Percentiles rank a stretch among this genome's conserved stretches.
phyloP scores from a whole-genome alignment of 2,888 invertebrate species.

The Leucophora obtusa region DNA sequence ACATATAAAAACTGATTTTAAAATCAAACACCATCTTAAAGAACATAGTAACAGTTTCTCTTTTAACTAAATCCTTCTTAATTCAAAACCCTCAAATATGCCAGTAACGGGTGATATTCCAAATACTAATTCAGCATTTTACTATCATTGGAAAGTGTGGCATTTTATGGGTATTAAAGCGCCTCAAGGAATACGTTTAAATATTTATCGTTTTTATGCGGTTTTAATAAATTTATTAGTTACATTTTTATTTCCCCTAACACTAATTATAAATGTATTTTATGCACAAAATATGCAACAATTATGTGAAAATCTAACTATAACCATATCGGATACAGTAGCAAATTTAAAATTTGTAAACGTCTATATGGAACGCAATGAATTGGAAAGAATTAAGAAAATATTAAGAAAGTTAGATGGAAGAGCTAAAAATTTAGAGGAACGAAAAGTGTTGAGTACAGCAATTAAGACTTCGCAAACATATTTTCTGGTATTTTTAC shows the following conservation, averaged over 20 bases:
- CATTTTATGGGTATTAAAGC: constrained; percentile 70
- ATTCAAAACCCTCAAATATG: constrained; percentile 17
- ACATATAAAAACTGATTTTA: neutral
- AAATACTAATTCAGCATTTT: constrained; percentile 70
- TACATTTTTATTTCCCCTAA: constrained; percentile 73
- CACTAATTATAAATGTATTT: constrained; percentile 71
- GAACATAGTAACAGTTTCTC: neutral
- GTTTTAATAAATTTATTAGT: constrained; percentile 69
- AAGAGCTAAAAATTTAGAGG: constrained; percentile 58
- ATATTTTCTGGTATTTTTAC: constrained; percentile 69
- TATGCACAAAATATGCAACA: constrained; percentile 68
- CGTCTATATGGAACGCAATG: constrained; percentile 69
- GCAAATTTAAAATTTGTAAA: constrained; percentile 75
- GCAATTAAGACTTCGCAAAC: constrained; percentile 67
- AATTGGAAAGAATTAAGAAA: constrained; percentile 68
- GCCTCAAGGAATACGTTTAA: constrained; percentile 45
- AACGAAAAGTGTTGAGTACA: constrained; percentile 64
- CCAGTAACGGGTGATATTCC: neutral
- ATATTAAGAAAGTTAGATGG: constrained; percentile 66
- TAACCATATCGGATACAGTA: constrained; percentile 73
- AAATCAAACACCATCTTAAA: too few species aligned
- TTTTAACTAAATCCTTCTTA: too few species aligned
- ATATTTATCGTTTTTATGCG: constrained; percentile 66
- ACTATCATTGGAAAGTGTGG: constrained; percentile 75
- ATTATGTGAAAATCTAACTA: constrained; percentile 74